Base-by-base conservation (phyloP, 2,797 vertebrate genomes). In the Tragelaphus oryx region DNA sequence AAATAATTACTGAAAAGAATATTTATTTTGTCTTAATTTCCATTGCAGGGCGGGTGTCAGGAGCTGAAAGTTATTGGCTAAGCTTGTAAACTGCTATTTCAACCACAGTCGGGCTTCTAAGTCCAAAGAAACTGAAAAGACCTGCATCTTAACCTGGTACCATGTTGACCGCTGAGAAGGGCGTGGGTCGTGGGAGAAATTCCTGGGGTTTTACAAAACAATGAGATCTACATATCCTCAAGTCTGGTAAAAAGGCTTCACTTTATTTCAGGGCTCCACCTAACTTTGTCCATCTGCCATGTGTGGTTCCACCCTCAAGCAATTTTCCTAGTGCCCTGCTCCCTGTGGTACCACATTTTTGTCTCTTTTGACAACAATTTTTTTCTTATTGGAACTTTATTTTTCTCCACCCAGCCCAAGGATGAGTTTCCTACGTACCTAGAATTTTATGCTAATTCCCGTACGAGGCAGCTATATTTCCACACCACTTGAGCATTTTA, bases 211-310 rank as follows among this genome's bases (percentile, higher is more conserved):
- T 96, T 97, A 96, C 48, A 80, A 91, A 95, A 96, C 89, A 94
- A 92, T 95, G 91, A 95, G 95, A 80, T 89, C 46, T 90, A 93
- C 91, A 89, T 84, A 90, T 93, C 82, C 93, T 41, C 52, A 79
- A 80, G 75, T 85, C 37, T 94, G 30, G 65, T 96, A 87, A 94
- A 94, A 97, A 96, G 78, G 30, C 81, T 96, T 97, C 52, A 22
- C 59, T 96, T 92, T 94, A 94, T 96, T 96, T 97, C 87, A 88
- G 91, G 48, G 59, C 95, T 76, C 96, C 95, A 89, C 96, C 97
- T 97, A 96, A 96, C 81, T 97, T 95, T 96, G 91, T 91, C 89
- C 59, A 92, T 92, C 62, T 96, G 93, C 78, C 93, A 60, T 89
- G 85, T 94, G 90, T 95, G 93, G 87, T 94, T 79, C 93, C 82